Evolutionary conservation across 2,113 vertebrate genomes (phyloP).

Genomic region (Pachycephala philippinensis): DNA sequence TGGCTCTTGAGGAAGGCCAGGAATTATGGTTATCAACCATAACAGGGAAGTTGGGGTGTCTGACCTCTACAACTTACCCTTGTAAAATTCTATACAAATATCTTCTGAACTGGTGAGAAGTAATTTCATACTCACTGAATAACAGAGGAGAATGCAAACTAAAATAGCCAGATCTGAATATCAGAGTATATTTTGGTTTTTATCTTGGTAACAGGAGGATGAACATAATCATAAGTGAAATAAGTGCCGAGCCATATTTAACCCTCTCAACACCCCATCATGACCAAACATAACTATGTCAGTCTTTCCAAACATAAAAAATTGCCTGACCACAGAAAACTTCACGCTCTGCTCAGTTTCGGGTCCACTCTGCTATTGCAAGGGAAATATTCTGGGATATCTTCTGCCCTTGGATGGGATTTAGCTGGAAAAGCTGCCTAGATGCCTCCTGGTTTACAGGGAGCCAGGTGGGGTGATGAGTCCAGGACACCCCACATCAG

Average conservation of each 20-base stretch:
- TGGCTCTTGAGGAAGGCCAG: not conserved
- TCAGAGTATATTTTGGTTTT: not conserved
- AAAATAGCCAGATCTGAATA: conserved; percentile 32
- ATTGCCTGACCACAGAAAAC: not conserved
- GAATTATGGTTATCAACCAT: conserved; percentile 8
- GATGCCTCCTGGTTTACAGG: not conserved
- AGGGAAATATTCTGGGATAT: not conserved
- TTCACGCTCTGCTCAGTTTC: not conserved
- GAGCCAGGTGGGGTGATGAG: not conserved
- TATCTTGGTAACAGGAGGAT: not conserved
- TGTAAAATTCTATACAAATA: not conserved
- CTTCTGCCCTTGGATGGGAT: not conserved
- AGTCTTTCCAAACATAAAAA: not conserved
- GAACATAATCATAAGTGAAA: not conserved
- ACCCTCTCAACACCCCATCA: not conserved
- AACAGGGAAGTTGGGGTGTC: not conserved
- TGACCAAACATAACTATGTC: not conserved
- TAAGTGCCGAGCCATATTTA: not conserved
- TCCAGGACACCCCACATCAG: not conserved
- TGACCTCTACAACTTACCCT: not conserved
- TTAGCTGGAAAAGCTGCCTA: not conserved
- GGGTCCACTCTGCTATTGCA: not conserved
- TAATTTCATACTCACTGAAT: conserved; percentile 19
- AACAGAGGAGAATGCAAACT: not conserved
- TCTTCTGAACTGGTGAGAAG: not conserved